Percentiles rank a stretch among this genome's conserved stretches.
phyloP scores from a whole-genome alignment of 1,140 invertebrate species.

The Sitobion miscanthi region DNA sequence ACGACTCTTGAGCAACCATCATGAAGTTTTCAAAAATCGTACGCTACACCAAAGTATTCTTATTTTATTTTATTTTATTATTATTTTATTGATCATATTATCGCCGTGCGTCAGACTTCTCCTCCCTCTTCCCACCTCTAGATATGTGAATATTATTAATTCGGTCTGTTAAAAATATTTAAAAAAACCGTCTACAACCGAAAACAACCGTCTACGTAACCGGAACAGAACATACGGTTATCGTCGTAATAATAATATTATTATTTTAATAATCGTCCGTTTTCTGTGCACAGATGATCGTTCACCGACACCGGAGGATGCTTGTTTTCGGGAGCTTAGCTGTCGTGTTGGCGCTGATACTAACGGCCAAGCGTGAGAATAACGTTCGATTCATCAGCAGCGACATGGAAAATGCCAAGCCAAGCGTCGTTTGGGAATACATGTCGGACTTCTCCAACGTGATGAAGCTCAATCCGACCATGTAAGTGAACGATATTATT shows the following conservation, averaged over 20 bases:
- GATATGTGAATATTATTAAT: not conserved
- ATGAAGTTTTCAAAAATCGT: slow-evolving; percentile 2
- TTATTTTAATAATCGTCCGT: not conserved
- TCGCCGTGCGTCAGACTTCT: too few species aligned
- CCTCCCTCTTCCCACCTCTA: too few species aligned
- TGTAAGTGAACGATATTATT: slow-evolving; percentile 67
- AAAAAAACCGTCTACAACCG: too few species aligned
- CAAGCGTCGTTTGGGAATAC: slow-evolving; percentile 74
- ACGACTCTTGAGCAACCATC: not conserved
- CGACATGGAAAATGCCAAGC: slow-evolving; percentile 65
- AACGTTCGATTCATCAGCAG: slow-evolving; percentile 51
- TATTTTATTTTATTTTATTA: not conserved
- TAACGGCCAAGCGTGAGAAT: not conserved
- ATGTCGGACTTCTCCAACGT: slow-evolving; percentile 77
- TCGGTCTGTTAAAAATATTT: not conserved
- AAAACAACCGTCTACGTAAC: not conserved
- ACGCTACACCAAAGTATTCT: not conserved
- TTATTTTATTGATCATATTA: not conserved
- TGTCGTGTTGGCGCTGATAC: not conserved
- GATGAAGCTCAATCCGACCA: slow-evolving; percentile 73
- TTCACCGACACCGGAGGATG: slow-evolving; percentile 1
- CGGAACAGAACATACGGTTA: not conserved
- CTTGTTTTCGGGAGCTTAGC: not conserved
- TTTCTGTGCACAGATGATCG: not conserved
- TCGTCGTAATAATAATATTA: not conserved